A percentile compares a stretch with the other conserved stretches of the same genome.
These are phyloP conservation scores for Scomber colias DNA, from an alignment of 2,113 vertebrate genomes.

Conservation along the genomic window DNA sequence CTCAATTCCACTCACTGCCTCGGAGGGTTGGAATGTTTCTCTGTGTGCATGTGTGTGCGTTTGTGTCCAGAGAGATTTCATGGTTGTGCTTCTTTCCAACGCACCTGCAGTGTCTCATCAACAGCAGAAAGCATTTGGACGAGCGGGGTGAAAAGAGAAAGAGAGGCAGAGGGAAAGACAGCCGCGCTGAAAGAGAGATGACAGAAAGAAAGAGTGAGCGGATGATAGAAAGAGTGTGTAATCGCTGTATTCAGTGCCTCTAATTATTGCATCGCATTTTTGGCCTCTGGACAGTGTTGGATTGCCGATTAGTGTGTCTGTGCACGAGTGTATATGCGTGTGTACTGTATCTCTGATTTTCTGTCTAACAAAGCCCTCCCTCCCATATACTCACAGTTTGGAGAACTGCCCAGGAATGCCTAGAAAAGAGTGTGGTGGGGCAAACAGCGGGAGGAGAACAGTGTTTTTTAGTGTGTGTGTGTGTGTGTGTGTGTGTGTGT, in stretches of 20 bases:
- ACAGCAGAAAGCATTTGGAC: slow-evolving; percentile 59
- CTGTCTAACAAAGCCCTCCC: slow-evolving; percentile 66
- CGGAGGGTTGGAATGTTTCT: slow-evolving; percentile 70
- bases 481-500: slow-evolving; percentile 31
- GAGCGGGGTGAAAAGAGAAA: slow-evolving; percentile 54
- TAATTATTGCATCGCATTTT: slow-evolving; percentile 77
- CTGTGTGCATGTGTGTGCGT: slow-evolving; percentile 34
- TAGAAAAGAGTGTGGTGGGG: slow-evolving; percentile 57
- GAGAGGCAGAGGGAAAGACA: slow-evolving; percentile 35
- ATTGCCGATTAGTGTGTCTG: slow-evolving; percentile 56
- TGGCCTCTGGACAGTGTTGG: slow-evolving; percentile 69
- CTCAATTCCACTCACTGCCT: slow-evolving; percentile 54
- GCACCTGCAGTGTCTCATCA: slow-evolving; percentile 79
- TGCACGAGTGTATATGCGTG: slow-evolving; percentile 20
- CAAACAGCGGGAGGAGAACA: slow-evolving; percentile 43
- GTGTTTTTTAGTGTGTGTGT: slow-evolving; percentile 25
- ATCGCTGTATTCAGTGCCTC: slow-evolving; percentile 71
- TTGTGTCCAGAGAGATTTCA: slow-evolving; percentile 76
- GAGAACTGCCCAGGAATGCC: slow-evolving; percentile 75
- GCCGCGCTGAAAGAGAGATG: slow-evolving; percentile 56
- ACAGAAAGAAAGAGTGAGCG: slow-evolving; percentile 62
- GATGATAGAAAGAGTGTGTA: slow-evolving; percentile 68
- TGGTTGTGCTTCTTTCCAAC: slow-evolving; percentile 67
- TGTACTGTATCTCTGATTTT: slow-evolving; percentile 70
- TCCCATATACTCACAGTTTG: slow-evolving; percentile 69